Base-by-base conservation (phyloP, 2,797 vertebrate genomes). In the Lutjanus argentimaculatus region DNA sequence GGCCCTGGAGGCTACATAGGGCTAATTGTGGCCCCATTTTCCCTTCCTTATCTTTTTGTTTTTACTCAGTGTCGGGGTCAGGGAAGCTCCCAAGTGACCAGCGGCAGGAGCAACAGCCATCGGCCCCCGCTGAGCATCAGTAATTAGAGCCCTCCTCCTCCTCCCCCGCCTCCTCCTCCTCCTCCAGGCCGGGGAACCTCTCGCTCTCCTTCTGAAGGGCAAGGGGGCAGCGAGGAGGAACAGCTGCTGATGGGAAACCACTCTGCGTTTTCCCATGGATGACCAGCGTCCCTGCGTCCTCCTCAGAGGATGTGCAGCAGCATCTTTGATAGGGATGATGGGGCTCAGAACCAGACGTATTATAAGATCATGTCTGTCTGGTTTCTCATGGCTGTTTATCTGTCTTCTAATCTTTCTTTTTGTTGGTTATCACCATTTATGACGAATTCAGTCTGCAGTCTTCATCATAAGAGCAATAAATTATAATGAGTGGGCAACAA, bases 31-130 rank as follows among this genome's bases (percentile, higher is more conserved):
- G 89, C 87, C 85, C 83, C 86, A 82, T 92, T 93, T 92, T 88
- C 63, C 61, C 80, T 85, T 90, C 80, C 78, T 85, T 86, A 91
- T 92, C 90, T 90, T 92, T 91, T 88, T 91, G 91, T 93, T 91
- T 94, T 93, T 91, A 90, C 87, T 90, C 81, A 72, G 79, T 86
- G 88, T 89, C 53, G 88, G 86, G 94, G 93, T 90, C 88, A 92
- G 86, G 89, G 91, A 90, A 88, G 93, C 92, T 96, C 93, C 94
- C 92, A 93, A 95, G 89, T 95, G 94, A 91, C 94, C 93, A 89
- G 88, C 85, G 85, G 89, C 89, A 90, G 92, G 90, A 94, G 92
- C 94, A 93, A 88, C 96, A 97, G 95, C 95, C 96, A 95, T 94
- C 91, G 91, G 85, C 83, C 81, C 92, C 83, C 70, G 87, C 90